Evolutionary conservation across 2,888 invertebrate species (phyloP).

Genomic region (Hymenopus coronatus): DNA sequence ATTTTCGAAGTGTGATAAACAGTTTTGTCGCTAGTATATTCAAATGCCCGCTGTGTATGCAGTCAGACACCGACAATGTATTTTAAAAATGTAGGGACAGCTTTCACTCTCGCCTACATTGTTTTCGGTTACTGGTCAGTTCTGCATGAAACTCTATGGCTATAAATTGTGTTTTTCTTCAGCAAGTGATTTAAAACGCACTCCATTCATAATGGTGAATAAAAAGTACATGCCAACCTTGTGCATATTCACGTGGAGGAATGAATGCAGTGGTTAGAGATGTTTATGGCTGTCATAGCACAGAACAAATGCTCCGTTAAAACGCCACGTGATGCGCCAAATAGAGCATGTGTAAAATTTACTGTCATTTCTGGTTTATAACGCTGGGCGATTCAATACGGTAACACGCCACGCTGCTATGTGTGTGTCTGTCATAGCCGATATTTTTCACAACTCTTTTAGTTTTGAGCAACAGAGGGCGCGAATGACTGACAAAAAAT

Average conservation of each 20-base stretch:
- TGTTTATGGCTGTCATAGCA: neutral
- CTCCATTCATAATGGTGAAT: neutral
- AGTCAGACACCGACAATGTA: no score
- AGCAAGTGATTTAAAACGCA: neutral
- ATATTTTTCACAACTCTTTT: no score
- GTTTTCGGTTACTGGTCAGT: neutral
- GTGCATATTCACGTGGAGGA: neutral
- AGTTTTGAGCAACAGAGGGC: no score
- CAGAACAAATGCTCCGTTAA: neutral
- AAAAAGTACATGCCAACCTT: neutral
- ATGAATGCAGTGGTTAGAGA: neutral
- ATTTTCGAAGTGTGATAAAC: no score
- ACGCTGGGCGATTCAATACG: neutral
- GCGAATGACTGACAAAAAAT: no score
- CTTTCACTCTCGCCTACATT: neutral
- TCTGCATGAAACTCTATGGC: neutral
- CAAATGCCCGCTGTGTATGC: no score
- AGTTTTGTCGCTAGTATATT: no score
- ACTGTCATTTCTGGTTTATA: neutral
- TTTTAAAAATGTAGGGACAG: neutral
- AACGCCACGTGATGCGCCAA: neutral
- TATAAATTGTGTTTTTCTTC: neutral
- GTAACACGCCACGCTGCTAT: neutral
- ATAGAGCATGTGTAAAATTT: neutral
- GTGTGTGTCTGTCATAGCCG: neutral